Percentiles rank a stretch among this genome's conserved stretches.
phyloP scores from a whole-genome alignment of 2,888 invertebrate genomes.

The Hydroisotoma schaefferi region DNA sequence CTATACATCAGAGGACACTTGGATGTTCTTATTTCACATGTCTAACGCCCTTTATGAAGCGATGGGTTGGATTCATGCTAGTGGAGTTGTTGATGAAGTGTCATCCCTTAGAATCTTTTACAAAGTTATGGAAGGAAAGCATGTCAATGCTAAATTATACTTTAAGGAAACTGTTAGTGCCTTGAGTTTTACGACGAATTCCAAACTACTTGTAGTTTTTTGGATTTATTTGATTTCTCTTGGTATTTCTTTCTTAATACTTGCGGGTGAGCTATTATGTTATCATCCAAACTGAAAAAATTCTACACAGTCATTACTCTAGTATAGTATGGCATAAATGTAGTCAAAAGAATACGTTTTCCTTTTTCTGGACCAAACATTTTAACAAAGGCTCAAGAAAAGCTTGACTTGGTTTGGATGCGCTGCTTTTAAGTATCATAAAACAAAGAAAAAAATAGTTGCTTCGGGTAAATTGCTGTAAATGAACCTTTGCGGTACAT shows the following conservation, averaged over 20 bases:
- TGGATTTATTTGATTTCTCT: neutral
- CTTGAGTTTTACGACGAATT: neutral
- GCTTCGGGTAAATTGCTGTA: no score
- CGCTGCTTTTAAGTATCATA: no score
- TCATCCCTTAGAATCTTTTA: neutral
- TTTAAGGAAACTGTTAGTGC: neutral
- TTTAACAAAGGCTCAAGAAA: no score
- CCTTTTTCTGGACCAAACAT: no score
- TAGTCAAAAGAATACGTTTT: no score
- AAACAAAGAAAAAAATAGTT: no score
- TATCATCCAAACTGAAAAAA: no score
- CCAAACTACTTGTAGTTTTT: neutral
- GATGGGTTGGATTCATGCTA: neutral
- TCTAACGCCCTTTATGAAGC: neutral
- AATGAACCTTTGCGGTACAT: no score
- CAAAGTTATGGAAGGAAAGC: neutral
- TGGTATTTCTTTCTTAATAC: neutral
- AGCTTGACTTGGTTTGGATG: no score
- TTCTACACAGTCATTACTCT: no score
- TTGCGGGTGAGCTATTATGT: no score
- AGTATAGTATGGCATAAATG: no score
- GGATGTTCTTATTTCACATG: slow-evolving; percentile 6
- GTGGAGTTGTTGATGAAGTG: neutral
- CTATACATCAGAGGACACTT: neutral
- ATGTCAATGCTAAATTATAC: neutral